These are phyloP conservation scores for Eremophila alpestris DNA, from an alignment of 2,797 vertebrate genomes.

Conservation along the genomic window DNA sequence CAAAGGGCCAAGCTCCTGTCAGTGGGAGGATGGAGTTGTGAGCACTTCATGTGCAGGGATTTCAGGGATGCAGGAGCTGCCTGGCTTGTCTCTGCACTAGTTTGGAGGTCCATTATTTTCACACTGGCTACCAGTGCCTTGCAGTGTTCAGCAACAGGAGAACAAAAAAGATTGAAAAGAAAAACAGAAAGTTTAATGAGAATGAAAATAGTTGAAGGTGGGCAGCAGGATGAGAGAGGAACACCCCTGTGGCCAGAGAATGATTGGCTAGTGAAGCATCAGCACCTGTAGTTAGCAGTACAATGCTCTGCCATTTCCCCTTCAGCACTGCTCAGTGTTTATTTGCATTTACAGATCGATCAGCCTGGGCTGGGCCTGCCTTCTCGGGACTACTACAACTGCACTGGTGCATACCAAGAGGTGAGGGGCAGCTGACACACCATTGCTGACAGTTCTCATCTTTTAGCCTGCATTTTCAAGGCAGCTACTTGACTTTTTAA, in stretches of 20 bases:
- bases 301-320: background rate
- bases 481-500: background rate
- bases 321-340: background rate
- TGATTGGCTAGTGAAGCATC: background rate
- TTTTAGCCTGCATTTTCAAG: background rate
- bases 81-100: background rate
- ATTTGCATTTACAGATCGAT: constrained; percentile 82
- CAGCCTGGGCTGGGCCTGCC: constrained; percentile 90
- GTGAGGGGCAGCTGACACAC: constrained; percentile 65
- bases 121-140: background rate
- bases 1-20: background rate
- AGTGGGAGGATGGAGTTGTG: background rate
- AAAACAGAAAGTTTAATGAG: background rate
- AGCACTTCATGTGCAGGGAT: background rate
- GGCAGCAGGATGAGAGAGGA: background rate
- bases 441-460: accelerated
- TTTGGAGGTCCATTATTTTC: background rate
- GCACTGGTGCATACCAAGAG: constrained; percentile 87
- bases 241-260: background rate
- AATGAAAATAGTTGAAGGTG: background rate
- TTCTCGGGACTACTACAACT: constrained; percentile 91
- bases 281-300: background rate
- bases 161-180: background rate
- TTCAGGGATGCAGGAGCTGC: background rate
- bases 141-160: background rate